Conservation (phyloP, 2,888 invertebrate genomes). For the Polymixis lichenea region DNA sequence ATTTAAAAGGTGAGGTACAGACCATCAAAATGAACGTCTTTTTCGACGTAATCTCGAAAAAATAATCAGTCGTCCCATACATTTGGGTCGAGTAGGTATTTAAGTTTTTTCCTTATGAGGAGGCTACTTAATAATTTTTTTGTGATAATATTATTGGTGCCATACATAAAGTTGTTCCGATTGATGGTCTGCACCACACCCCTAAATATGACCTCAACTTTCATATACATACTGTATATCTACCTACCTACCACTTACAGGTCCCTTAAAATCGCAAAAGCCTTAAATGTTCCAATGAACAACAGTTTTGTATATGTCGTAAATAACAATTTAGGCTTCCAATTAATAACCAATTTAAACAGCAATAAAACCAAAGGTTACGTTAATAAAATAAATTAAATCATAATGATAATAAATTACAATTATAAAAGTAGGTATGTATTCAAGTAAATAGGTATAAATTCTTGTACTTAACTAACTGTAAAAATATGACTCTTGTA, state of each 20-base stretch:
- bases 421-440: slow-evolving; percentile 36
- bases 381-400: slow-evolving; percentile 53
- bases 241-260: not conserved
- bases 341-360: slow-evolving; percentile 54
- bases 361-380: slow-evolving; percentile 38
- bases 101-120: too few species aligned
- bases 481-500: not conserved
- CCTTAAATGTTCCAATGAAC: not conserved
- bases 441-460: not conserved
- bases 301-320: slow-evolving; percentile 30
- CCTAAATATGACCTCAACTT: too few species aligned
- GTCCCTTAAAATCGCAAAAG: not conserved
- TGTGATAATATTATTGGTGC: too few species aligned
- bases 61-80: too few species aligned
- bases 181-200: too few species aligned
- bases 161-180: too few species aligned
- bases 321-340: slow-evolving; percentile 41
- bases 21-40: too few species aligned
- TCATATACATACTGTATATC: too few species aligned
- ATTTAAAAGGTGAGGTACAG: too few species aligned
- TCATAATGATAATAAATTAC: slow-evolving; percentile 57
- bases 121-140: too few species aligned
- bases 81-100: too few species aligned
- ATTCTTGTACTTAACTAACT: not conserved
- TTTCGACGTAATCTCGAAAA: too few species aligned